Conservation (phyloP, 2,113 vertebrate species). For the Lepidothrix coronata region DNA sequence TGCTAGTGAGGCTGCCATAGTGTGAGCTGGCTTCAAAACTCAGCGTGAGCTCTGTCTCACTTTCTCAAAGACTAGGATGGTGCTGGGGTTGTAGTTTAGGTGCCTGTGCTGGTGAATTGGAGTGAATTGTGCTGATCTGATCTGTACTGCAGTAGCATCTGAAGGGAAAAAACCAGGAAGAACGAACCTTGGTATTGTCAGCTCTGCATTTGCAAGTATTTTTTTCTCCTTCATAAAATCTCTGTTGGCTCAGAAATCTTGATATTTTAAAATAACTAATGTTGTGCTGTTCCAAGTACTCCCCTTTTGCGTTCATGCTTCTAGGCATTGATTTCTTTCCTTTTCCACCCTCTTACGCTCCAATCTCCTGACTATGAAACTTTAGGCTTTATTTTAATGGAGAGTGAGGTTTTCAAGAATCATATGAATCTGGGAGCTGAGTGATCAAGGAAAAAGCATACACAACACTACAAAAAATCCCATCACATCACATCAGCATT, state of each 20-base stretch:
- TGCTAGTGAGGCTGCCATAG: not conserved
- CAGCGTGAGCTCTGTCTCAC: not conserved
- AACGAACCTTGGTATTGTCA: not conserved
- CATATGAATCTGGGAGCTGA: not conserved
- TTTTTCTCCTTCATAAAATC: not conserved
- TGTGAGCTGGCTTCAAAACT: not conserved
- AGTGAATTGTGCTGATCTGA: slow-evolving; percentile 8
- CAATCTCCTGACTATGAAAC: not conserved
- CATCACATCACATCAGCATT: not conserved
- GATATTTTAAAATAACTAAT: not conserved
- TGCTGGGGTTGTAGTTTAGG: not conserved
- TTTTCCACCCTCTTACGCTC: not conserved
- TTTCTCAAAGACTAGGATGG: not conserved
- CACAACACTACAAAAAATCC: not conserved
- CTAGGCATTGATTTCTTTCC: not conserved
- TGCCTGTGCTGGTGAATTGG: not conserved
- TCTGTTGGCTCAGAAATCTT: not conserved
- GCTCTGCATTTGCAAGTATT: not conserved
- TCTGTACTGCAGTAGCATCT: not conserved
- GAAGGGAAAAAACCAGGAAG: slow-evolving; percentile 8
- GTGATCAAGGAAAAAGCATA: not conserved
- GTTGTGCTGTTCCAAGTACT: not conserved
- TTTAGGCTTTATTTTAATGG: slow-evolving; percentile 3
- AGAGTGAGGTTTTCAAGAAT: not conserved
- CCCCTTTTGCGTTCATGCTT: not conserved